Conservation (phyloP, 2,113 vertebrate genomes). For the Etia nguti region DNA sequence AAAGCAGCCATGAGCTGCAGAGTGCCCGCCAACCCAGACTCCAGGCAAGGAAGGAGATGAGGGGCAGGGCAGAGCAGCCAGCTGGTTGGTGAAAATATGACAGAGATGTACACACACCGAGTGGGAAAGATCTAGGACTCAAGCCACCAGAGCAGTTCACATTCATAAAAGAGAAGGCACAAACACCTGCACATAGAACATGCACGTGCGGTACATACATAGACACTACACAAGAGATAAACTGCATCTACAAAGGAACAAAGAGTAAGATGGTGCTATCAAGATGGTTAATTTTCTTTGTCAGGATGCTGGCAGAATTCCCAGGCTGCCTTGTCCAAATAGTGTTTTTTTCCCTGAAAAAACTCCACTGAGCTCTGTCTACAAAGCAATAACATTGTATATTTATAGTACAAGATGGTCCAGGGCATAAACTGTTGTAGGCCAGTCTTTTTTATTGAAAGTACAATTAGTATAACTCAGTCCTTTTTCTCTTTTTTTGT, state of each 20-base stretch:
- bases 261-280: not conserved
- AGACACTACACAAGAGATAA: not conserved
- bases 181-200: not conserved
- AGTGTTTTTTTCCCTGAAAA: rapidly evolving
- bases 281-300: not conserved
- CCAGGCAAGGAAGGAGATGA: not conserved
- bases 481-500: not conserved
- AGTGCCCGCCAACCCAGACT: not conserved
- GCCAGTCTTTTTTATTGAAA: not conserved
- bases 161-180: not conserved
- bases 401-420: not conserved
- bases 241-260: not conserved
- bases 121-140: not conserved
- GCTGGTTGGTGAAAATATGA: not conserved
- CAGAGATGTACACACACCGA: not conserved
- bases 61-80: not conserved
- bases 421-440: not conserved
- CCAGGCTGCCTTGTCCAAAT: not conserved
- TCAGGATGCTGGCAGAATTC: not conserved
- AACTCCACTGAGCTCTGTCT: not conserved
- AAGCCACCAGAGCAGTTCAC: not conserved
- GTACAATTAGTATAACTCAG: not conserved
- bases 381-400: not conserved
- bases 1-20: not conserved
- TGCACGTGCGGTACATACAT: not conserved